Evolutionary conservation across 2,888 invertebrate genomes (phyloP), one percentile per base, ranked within the genome.

Genomic region (Idaea biselata): DNA sequence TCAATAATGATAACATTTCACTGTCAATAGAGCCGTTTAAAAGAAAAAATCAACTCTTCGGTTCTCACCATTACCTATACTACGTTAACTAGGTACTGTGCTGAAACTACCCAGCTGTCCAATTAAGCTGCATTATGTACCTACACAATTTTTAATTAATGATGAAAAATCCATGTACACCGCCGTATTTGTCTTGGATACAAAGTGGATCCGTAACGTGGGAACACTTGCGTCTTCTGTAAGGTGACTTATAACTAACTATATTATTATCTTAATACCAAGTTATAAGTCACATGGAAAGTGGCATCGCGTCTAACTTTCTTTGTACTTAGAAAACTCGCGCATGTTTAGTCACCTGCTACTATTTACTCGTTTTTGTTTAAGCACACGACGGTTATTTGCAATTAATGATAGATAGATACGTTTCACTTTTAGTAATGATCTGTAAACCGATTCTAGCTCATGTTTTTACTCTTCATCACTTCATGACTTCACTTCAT

Each of bases 271-370:
- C 44, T 44, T 44, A 44, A 33, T 33, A 33, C 56, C 18, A 6
- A 33, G 58, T 58, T 17, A 33, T 72, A 25, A 70, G 73, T 70
- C 63, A 59, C 59, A 72, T 74, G 73, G 80, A 80, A 79, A 79
- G 80, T 77, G 75, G 67, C 77, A 59, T 64, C 71, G 69, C 67
- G 68, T 69, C 68, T 65, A 69, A 73, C 71, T 76, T 79, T 79
- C 75, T 72, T 71, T 58, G 65, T 60, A 18, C 54, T 58, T 63
- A 69, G 69, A 68, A 69, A 74, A 74, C 44, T 74, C 67, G 68
- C 64, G 18, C 61, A 53, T 62, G 53, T 63, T 62, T 60, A 67
- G 56, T 18, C 64, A 59, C 57, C 60, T 62, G 63, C 68, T 69
- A 68, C 67, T 67, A 65, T 69, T 69, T 65, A 65, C 60, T 58